Evolutionary conservation across 2,113 vertebrate genomes (phyloP).

Genomic region (Crotalus tigris): DNA sequence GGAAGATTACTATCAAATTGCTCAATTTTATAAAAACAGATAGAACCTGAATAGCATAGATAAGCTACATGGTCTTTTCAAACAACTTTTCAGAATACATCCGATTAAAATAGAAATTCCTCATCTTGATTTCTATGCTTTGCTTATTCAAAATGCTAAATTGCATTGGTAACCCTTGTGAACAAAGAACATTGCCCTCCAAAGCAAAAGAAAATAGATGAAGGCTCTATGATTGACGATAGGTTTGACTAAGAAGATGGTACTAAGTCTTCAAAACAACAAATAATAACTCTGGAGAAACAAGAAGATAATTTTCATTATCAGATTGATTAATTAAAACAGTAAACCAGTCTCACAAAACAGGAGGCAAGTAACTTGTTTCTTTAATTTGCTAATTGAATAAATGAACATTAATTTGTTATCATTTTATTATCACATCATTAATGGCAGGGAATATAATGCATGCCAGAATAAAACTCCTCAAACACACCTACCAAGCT

Average conservation of each 20-base stretch:
- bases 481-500: not conserved
- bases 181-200: not conserved
- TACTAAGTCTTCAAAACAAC: not conserved
- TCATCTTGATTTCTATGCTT: not conserved
- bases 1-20: not conserved
- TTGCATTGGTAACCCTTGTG: not conserved
- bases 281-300: not conserved
- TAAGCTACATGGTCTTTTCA: not conserved
- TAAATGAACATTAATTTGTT: not conserved
- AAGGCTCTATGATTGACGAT: not conserved
- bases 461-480: not conserved
- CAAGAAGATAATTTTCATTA: not conserved
- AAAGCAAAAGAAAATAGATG: not conserved
- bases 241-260: not conserved
- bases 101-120: not conserved
- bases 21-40: not conserved
- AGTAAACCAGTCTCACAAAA: not conserved
- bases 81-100: not conserved
- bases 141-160: not conserved
- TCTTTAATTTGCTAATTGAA: not conserved
- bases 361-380: not conserved
- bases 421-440: not conserved
- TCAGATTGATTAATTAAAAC: not conserved
- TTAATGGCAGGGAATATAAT: not conserved
- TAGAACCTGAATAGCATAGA: not conserved